Base-by-base conservation (phyloP, 2,113 vertebrate species). In the Ageneiosus marmoratus region DNA sequence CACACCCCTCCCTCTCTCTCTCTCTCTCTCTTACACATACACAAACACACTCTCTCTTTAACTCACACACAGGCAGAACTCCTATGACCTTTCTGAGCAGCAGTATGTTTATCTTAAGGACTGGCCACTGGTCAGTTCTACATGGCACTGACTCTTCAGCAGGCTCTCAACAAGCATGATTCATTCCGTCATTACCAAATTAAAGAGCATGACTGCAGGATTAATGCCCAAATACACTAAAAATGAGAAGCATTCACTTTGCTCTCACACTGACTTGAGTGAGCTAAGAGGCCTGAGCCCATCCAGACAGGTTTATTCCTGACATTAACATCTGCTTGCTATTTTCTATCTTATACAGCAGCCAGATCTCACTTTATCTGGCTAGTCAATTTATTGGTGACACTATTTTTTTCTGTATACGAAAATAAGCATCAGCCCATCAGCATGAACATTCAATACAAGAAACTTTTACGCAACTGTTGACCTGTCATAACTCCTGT, bases 401-500 rank as follows among this genome's bases (percentile, higher is more conserved):
- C n/a, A n/a, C 3, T n/a, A 37, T 16, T 60, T 29, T 60, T 82
- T 78, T n/a, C n/a, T n/a, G n/a, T n/a, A 16, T n/a, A 7, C 8
- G 65, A 16, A 73, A 79, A 63, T n/a, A 67, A 58, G 73, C 27
- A 70, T 56, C 63, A 79, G 46, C 48, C 83, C 48, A 83, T 83
- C 50, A 69, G 12, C 55, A 50, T 67, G 55, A 29, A 60, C 69
- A 67, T 51, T 51, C 80, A 62, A 70, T 48, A 41, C 10, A 74
- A 51, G 48, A 53, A 62, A 27, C 11, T 50, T 79, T 74, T 60
- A 73, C 53, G 48, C 29, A 67, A 83, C 74, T 50, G 58, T 53
- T 69, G 81, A 73, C 77, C 62, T 76, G 56, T 78, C 53, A 27
- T 70, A 53, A 22, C 51, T 51, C n/a, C n/a, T n/a, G n/a, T n/a